A percentile compares a stretch with the other conserved stretches of the same genome.
These are phyloP conservation scores for Furcifer pardalis DNA, from an alignment of 2,797 vertebrate species.

Conservation along the genomic window DNA sequence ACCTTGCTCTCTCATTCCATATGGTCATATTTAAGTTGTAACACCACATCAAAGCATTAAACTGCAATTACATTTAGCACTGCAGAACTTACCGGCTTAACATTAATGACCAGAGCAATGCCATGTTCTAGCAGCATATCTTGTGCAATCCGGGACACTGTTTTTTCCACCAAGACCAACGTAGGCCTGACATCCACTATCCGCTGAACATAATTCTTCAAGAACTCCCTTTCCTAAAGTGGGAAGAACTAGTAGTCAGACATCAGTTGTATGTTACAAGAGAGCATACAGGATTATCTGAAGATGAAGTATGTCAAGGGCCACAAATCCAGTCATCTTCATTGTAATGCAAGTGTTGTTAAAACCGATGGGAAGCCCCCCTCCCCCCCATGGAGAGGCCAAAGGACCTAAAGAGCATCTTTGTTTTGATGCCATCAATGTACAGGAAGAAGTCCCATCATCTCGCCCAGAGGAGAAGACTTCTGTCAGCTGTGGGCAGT, in stretches of 20 bases:
- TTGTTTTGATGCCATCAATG: background rate
- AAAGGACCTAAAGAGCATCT: background rate
- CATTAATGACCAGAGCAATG: constrained; percentile 95
- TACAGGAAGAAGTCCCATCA: too few relatives aligned
- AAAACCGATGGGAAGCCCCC: background rate
- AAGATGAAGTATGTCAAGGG: background rate
- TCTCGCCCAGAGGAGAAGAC: too few relatives aligned
- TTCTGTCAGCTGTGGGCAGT: too few relatives aligned
- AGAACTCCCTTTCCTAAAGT: constrained; percentile 92
- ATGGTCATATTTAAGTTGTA: background rate
- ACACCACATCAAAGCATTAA: background rate
- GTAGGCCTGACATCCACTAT: constrained; percentile 96
- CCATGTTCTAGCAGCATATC: constrained; percentile 97
- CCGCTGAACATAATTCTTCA: constrained; percentile 97
- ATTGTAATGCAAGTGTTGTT: background rate
- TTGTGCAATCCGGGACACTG: constrained; percentile 96
- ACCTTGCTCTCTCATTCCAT: background rate
- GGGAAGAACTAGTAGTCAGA: constrained; percentile 34
- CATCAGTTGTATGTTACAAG: background rate
- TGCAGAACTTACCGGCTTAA: constrained; percentile 88
- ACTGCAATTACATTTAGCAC: background rate
- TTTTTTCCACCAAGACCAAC: constrained; percentile 97
- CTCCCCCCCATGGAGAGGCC: background rate
- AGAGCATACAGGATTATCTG: background rate
- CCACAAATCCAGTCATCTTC: background rate